Conservation (phyloP, 2,888 invertebrate species). For the Clepsis dumicolana region DNA sequence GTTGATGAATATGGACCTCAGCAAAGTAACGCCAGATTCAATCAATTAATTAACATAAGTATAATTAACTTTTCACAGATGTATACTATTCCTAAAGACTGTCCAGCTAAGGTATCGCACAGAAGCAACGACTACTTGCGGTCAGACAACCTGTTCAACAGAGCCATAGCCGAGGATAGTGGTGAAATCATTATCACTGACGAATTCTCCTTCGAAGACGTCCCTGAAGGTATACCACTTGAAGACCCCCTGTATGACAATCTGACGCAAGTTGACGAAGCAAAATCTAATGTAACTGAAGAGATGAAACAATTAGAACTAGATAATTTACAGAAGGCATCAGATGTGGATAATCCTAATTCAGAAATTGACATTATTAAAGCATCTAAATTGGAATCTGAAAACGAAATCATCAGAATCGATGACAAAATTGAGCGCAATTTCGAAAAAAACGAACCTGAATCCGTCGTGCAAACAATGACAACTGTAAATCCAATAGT, state of each 20-base stretch:
- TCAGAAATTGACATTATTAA: conserved; percentile 6
- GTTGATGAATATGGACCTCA: no score
- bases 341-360: neutral
- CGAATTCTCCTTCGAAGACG: conserved; percentile 74
- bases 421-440: conserved; percentile 28
- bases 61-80: conserved; percentile 58
- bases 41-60: neutral
- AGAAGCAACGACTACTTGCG: conserved; percentile 61
- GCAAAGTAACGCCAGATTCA: neutral
- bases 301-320: neutral
- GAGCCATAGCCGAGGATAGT: conserved; percentile 65
- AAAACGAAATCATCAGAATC: conserved; percentile 38
- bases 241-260: conserved; percentile 77
- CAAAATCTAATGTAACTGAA: conserved; percentile 1
- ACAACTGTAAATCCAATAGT: neutral
- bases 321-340: neutral
- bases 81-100: conserved; percentile 79
- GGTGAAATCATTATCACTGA: conserved; percentile 71
- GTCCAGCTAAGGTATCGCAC: conserved; percentile 66
- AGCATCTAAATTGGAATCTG: conserved; percentile 30
- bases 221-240: conserved; percentile 75
- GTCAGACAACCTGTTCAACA: conserved; percentile 71
- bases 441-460: conserved; percentile 8
- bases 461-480: neutral
- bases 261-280: conserved; percentile 51